These are phyloP conservation scores for Potamarius usumacintae DNA, from an alignment of 2,113 vertebrate species.

Conservation along the genomic window DNA sequence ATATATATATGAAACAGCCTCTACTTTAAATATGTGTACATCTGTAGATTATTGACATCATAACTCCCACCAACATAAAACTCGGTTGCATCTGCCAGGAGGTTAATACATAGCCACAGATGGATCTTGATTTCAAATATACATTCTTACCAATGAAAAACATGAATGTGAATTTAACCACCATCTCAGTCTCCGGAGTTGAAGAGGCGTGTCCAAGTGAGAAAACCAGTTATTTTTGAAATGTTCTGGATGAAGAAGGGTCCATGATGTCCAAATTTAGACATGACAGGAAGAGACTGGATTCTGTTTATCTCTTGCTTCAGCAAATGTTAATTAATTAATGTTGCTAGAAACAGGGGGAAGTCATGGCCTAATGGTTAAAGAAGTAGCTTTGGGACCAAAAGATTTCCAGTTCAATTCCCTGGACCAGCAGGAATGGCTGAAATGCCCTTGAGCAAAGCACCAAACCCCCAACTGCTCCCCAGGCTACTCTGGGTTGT, in stretches of 20 bases:
- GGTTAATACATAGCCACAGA: too few species aligned
- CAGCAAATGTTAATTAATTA: not conserved
- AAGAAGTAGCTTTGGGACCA: too few species aligned
- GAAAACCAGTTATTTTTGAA: not conserved
- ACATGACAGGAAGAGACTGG: not conserved
- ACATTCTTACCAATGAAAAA: not conserved
- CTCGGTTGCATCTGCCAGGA: too few species aligned
- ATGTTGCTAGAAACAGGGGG: too few species aligned
- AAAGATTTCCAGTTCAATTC: too few species aligned
- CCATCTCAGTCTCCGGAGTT: not conserved
- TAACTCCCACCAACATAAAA: too few species aligned
- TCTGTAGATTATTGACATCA: not conserved
- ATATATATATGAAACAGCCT: too few species aligned
- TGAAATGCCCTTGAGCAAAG: too few species aligned
- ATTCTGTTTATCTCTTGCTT: not conserved
- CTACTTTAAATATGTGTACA: not conserved
- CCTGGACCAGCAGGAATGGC: too few species aligned
- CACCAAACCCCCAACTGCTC: too few species aligned
- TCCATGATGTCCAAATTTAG: not conserved
- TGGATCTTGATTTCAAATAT: not conserved
- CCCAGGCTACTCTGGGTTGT: too few species aligned
- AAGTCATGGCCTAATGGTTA: too few species aligned
- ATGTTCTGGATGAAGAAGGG: not conserved
- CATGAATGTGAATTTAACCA: not conserved
- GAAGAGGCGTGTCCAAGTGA: not conserved